phyloP scores from a whole-genome alignment of 2,113 vertebrate species.

The Origma solitaria region DNA sequence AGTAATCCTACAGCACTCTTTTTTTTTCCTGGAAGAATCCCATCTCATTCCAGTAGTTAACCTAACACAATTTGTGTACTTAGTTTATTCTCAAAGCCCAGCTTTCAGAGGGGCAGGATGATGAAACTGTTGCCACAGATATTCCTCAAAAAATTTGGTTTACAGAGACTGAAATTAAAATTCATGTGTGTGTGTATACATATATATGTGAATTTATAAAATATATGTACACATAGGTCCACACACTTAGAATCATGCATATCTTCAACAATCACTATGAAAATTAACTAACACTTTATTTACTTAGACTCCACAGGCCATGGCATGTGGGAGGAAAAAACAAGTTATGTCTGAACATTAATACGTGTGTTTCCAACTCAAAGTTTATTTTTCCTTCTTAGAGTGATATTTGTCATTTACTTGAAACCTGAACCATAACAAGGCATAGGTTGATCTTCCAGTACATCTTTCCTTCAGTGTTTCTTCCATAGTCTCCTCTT shows the following conservation, averaged over 20 bases:
- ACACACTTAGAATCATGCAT: background rate
- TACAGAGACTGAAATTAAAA: background rate
- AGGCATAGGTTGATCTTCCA: background rate
- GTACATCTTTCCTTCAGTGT: background rate
- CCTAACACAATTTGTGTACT: background rate
- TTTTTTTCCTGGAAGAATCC: background rate
- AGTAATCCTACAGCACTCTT: background rate
- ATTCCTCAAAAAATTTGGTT: background rate
- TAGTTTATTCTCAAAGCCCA: background rate
- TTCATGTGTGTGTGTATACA: too few relatives aligned
- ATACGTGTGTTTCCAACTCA: background rate
- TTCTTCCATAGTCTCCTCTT: background rate
- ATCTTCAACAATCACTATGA: background rate
- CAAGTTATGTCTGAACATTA: background rate
- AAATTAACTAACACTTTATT: background rate
- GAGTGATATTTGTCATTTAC: background rate
- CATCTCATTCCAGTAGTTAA: background rate
- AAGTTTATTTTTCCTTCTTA: background rate
- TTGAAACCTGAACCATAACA: background rate
- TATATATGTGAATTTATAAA: background rate
- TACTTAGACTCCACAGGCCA: background rate
- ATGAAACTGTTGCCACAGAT: background rate
- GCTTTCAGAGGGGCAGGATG: background rate
- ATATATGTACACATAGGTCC: background rate
- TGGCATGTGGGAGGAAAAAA: background rate